These are phyloP conservation scores for Drosophila teissieri DNA, from an alignment of 1,140 invertebrate species.

Conservation along the genomic window DNA sequence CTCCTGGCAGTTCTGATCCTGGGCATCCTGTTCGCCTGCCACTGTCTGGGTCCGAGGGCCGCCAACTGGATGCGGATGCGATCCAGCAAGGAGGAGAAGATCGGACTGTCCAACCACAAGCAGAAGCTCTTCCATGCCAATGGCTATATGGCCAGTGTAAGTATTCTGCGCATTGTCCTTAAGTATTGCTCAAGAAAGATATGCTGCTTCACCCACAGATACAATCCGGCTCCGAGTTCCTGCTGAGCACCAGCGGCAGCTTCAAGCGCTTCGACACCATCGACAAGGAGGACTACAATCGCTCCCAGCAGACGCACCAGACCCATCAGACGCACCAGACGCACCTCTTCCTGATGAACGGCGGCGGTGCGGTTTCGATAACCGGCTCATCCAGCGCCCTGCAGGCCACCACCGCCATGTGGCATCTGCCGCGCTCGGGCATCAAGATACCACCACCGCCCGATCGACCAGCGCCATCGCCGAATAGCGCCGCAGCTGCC, in stretches of 20 bases:
- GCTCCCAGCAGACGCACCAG: conserved; percentile 41
- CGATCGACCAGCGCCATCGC: conserved; percentile 78
- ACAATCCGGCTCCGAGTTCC: conserved; percentile 88
- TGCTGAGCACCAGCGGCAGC: conserved; percentile 87
- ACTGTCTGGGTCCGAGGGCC: conserved; percentile 86
- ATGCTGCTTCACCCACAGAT: conserved; percentile 82
- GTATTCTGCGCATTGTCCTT: conserved; percentile 6
- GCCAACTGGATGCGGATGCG: conserved; percentile 86
- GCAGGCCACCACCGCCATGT: conserved; percentile 80
- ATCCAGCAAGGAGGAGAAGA: conserved; percentile 88
- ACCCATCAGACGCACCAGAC: conserved; percentile 8
- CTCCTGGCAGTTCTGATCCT: conserved; percentile 81
- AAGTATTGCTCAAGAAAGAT: background rate
- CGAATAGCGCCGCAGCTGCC: conserved; percentile 29
- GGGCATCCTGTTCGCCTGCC: conserved; percentile 85
- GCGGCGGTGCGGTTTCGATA: background rate
- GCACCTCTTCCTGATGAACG: conserved; percentile 36
- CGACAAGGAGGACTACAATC: conserved; percentile 84
- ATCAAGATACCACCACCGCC: conserved; percentile 85
- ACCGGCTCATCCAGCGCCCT: background rate
- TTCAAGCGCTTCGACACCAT: conserved; percentile 89
- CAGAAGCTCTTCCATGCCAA: conserved; percentile 87
- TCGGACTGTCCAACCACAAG: conserved; percentile 86
- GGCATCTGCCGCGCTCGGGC: conserved; percentile 75
- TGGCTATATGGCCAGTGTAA: conserved; percentile 87